Base-by-base conservation (phyloP, 2,888 invertebrate species). In the Gandaritis pyraliata region DNA sequence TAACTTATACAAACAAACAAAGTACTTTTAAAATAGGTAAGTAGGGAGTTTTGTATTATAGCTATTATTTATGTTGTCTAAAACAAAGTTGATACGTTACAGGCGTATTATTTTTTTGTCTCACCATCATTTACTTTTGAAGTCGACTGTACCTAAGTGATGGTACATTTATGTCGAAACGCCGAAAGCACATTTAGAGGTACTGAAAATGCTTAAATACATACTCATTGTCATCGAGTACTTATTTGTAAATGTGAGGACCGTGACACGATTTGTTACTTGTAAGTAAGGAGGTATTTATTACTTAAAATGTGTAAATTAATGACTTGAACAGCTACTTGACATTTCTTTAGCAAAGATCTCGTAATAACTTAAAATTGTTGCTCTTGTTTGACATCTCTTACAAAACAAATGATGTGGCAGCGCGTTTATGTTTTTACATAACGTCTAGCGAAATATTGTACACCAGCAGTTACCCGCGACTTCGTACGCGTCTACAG, bases 401-500 rank as follows among this genome's bases (percentile, higher is more conserved):
- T 5, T 23, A 23, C 3, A 23, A 23, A 23, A 23, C 23, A 3
- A 23, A 36, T 8, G 23, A 38, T 1, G 15, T 12, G 0, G 29
- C 1, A 36, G 45, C 50, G 57, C 50, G 50, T 57, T 57, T 36
- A 50, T 16, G 33, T 58, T 23, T 58, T 58, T 58, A n/a, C n/a
- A n/a, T n/a, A n/a, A n/a, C n/a, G n/a, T n/a, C n/a, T n/a, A n/a
- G n/a, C n/a, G n/a, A n/a, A n/a, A n/a, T n/a, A n/a, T n/a, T n/a
- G n/a, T n/a, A n/a, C n/a, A n/a, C n/a, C n/a, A n/a, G n/a, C n/a
- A n/a, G n/a, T n/a, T n/a, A n/a, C n/a, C n/a, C n/a, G n/a, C n/a
- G n/a, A n/a, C n/a, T n/a, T n/a, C n/a, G n/a, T n/a, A n/a, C n/a
- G n/a, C n/a, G n/a, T n/a, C n/a, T n/a, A n/a, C n/a, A n/a, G n/a